These are phyloP conservation scores for Bos taurus DNA, from an alignment of 2,113 vertebrate species.

Conservation along the genomic window DNA sequence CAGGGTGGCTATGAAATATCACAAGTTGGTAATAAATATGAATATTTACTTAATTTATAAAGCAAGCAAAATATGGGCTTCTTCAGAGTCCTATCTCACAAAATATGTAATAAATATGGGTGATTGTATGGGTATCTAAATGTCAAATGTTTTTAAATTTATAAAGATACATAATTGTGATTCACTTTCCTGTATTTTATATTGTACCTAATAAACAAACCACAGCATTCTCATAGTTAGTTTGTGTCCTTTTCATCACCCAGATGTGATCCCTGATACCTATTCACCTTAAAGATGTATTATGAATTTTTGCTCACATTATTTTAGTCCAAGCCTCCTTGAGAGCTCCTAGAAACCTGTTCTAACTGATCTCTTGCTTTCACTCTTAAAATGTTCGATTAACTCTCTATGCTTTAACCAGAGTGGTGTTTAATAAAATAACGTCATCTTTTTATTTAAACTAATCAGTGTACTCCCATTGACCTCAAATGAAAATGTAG, in stretches of 20 bases:
- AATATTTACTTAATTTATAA: not conserved
- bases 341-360: accelerated
- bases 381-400: not conserved
- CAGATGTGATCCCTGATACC: not conserved
- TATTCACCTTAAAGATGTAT: not conserved
- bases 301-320: not conserved
- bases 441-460: not conserved
- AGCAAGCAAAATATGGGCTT: not conserved
- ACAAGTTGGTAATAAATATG: not conserved
- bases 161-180: not conserved
- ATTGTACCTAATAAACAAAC: not conserved
- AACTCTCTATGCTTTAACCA: not conserved
- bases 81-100: not conserved
- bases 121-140: not conserved
- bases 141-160: not conserved
- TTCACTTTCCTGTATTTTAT: not conserved
- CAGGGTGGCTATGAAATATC: not conserved
- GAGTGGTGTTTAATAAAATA: not conserved
- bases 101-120: not conserved
- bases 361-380: not conserved
- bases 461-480: not conserved
- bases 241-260: not conserved
- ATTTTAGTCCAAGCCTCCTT: not conserved
- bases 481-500: not conserved
- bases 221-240: not conserved